Base-by-base conservation (phyloP, 2,888 invertebrate species). In the Pantelozetes paolii region DNA sequence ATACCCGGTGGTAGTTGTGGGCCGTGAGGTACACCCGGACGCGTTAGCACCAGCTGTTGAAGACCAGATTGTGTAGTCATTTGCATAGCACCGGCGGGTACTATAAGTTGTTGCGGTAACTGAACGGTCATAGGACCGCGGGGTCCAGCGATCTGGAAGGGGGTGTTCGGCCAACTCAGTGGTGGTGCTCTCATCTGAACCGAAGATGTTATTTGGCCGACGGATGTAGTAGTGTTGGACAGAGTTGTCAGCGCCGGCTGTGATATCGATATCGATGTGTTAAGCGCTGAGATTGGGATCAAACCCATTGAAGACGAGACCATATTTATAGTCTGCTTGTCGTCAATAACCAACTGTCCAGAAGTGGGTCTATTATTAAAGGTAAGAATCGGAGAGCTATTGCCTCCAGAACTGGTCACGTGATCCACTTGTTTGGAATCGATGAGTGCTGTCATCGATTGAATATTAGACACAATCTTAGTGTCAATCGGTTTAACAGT, bases 51-150 rank as follows among this genome's bases (percentile, higher is more conserved):
- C 15, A 75, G 26, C 42, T 75, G 75, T 69, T 48, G 59, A 8
- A 67, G 11, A 48, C 54, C 62, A 0, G 3, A 15, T 18, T 11
- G n/a, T 18, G 54, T 42, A 2, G 62, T 32, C 45, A 57, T 45
- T 28, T 48, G 45, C 32, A 57, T n/a, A 9, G 72, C 64, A 28
- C 67, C 69, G 0, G 59, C 57, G 15, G 54, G 69, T 59, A 74
- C 42, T 57, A 75, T 42, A 18, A 75, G 54, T 70, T 75, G 75
- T 54, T 75, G 75, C 23, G 75, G 75, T n/a, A 48, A n/a, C 45
- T 40, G 69, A 1, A 74, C 75, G 11, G 67, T 73, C 23, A 73
- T 8, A 2, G 71, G n/a, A 20, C 28, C 28, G 26, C 74, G 48
- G 36, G 74, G 71, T 30, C 70, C 71, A 13, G 69, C 28, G 2